Percentiles rank a stretch among this genome's conserved stretches.
phyloP scores from a whole-genome alignment of 2,888 invertebrate genomes.

The Glaucopsyche alexis region DNA sequence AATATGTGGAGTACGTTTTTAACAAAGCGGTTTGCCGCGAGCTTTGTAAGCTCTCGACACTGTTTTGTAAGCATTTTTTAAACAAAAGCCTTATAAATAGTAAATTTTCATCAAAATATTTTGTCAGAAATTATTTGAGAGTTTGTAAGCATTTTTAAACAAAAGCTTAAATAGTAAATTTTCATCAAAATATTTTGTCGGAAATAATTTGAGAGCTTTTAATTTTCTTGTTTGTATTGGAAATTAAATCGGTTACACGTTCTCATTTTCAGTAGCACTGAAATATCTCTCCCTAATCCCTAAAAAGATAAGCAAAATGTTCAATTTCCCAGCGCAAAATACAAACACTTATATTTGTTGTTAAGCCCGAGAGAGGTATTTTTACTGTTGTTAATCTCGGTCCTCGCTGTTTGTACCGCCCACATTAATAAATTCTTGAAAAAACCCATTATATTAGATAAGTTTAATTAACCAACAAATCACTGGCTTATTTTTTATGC shows the following conservation, averaged over 20 bases:
- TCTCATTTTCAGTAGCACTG: neutral
- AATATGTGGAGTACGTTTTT: neutral
- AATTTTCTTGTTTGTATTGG: neutral
- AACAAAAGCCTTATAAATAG: neutral
- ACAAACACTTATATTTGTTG: neutral
- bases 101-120: neutral
- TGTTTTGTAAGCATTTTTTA: neutral
- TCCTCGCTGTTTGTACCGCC: neutral
- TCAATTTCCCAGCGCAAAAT: neutral
- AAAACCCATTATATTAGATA: constrained; percentile 2
- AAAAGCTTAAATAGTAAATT: neutral
- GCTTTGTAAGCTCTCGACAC: neutral
- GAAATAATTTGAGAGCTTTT: neutral
- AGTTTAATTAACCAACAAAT: constrained; percentile 11
- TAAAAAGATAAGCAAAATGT: constrained; percentile 3
- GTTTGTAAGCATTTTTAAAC: neutral
- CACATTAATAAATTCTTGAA: constrained; percentile 3
- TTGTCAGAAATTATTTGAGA: neutral
- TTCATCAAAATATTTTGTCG: neutral
- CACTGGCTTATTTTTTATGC: constrained; percentile 5
- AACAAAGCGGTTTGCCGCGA: constrained; percentile 1
- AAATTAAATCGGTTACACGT: neutral
- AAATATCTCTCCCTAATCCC: neutral
- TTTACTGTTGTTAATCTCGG: constrained; percentile 22
- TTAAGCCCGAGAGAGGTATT: constrained; percentile 10